A percentile compares a stretch with the other conserved stretches of the same genome.
Conservation (phyloP, 2,797 vertebrate species). For the Pempheris klunzingeri region DNA sequence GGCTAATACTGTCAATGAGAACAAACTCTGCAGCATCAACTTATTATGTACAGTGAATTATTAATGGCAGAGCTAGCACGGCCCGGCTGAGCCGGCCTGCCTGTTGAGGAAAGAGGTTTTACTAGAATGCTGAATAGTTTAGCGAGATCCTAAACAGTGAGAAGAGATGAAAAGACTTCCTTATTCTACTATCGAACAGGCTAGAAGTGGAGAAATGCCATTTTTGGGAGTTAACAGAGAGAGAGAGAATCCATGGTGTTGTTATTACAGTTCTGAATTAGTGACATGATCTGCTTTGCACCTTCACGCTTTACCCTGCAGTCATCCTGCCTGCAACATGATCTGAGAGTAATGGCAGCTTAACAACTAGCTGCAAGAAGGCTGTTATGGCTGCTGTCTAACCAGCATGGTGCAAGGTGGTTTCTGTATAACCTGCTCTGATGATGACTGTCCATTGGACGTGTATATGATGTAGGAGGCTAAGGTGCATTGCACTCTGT, state of each 20-base stretch:
- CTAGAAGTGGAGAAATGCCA: neutral
- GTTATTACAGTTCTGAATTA: neutral
- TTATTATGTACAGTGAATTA: constrained; percentile 83
- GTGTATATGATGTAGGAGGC: neutral
- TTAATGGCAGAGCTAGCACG: constrained; percentile 79
- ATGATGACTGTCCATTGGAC: neutral
- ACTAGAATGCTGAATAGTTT: constrained; percentile 28
- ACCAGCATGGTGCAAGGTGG: neutral
- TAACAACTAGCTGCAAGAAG: constrained; percentile 12
- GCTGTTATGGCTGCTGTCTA: constrained; percentile 6
- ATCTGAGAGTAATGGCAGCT: neutral
- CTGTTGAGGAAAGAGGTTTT: constrained; percentile 54
- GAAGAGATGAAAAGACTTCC: constrained; percentile 2
- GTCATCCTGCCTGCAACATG: neutral
- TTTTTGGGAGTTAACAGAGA: neutral
- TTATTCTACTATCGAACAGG: neutral
- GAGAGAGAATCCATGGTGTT: neutral
- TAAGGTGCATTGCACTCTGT: constrained; percentile 48
- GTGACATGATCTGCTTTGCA: neutral
- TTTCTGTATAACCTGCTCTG: constrained; percentile 1
- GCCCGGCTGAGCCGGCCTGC: constrained; percentile 54
- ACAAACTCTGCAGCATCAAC: constrained; percentile 79
- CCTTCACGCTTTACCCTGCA: constrained; percentile 5
- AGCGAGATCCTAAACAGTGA: neutral
- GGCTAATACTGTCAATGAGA: constrained; percentile 83